phyloP scores from a whole-genome alignment of 2,888 invertebrate species.

The Heteropelma amictum region DNA sequence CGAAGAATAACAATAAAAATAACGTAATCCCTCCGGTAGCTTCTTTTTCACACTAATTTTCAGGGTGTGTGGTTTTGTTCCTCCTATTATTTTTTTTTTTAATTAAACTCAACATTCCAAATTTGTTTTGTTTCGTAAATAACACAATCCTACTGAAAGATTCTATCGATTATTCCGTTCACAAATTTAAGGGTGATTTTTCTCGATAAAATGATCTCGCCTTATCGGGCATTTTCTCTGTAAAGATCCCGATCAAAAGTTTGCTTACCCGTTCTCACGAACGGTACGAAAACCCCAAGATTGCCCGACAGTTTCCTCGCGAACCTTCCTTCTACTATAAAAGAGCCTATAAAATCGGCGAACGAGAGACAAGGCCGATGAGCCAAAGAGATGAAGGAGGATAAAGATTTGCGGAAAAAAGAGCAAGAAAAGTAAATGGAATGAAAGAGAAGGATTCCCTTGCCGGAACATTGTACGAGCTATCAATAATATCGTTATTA shows the following conservation, averaged over 20 bases:
- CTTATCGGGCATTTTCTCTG: not conserved
- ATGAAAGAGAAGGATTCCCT: slow-evolving; percentile 19
- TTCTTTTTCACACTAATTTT: too few species aligned
- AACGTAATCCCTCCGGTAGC: too few species aligned
- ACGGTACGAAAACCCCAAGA: slow-evolving; percentile 38
- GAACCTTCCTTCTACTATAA: slow-evolving; percentile 36
- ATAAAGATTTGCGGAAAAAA: slow-evolving; percentile 15
- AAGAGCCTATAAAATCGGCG: slow-evolving; percentile 48
- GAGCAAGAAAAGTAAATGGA: not conserved
- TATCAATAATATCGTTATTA: slow-evolving; percentile 61
- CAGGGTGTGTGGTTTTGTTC: too few species aligned
- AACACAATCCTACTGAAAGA: too few species aligned
- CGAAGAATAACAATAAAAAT: not conserved
- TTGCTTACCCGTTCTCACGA: slow-evolving; percentile 41
- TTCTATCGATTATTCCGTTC: too few species aligned
- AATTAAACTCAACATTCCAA: too few species aligned
- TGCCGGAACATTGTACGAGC: slow-evolving; percentile 55
- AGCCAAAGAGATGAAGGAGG: slow-evolving; percentile 11
- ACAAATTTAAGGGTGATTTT: not conserved
- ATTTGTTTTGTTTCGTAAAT: not conserved
- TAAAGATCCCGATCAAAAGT: slow-evolving; percentile 22
- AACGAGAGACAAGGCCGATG: slow-evolving; percentile 14
- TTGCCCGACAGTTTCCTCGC: slow-evolving; percentile 49
- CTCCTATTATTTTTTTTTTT: not conserved
- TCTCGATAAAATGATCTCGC: not conserved